These are phyloP conservation scores for Meiosimyza platycephala DNA, from an alignment of 2,888 invertebrate species.

Conservation along the genomic window DNA sequence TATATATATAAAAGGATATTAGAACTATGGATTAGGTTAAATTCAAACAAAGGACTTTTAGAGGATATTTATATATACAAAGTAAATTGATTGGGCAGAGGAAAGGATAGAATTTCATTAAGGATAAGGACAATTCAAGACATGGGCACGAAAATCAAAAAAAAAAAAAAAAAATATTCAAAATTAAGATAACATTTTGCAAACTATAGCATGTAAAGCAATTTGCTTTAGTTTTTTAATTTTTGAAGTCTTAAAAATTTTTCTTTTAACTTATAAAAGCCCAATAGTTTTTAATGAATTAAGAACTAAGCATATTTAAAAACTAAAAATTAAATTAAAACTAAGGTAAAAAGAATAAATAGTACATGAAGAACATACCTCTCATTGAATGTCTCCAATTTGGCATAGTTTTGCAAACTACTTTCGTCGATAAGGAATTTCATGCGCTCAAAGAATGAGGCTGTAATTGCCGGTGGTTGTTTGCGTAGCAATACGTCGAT, in stretches of 20 bases:
- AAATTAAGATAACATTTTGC: conserved; percentile 27
- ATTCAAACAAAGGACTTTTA: conserved; percentile 59
- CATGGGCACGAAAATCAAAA: conserved; percentile 66
- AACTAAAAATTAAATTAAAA: conserved; percentile 22
- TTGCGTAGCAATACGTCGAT: conserved; percentile 94
- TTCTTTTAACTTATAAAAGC: conserved; percentile 12
- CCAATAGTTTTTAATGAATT: conserved; percentile 18
- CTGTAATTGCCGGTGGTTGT: conserved; percentile 96
- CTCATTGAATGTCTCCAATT: conserved; percentile 95
- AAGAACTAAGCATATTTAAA: conserved; percentile 30
- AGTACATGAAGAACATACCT: conserved; percentile 74
- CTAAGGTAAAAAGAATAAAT: conserved; percentile 33
- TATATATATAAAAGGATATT: conserved; percentile 31
- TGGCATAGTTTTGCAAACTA: conserved; percentile 97
- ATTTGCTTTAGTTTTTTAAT: conserved; percentile 23
- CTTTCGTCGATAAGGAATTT: conserved; percentile 98
- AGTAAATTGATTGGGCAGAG: conserved; percentile 39
- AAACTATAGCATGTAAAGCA: conserved; percentile 14
- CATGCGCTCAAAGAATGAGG: conserved; percentile 98
- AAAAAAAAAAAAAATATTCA: conserved; percentile 54
- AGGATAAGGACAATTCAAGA: conserved; percentile 57
- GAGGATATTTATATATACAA: conserved; percentile 54
- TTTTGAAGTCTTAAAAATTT: neutral
- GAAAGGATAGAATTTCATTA: conserved; percentile 48
- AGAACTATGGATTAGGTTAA: conserved; percentile 1